phyloP scores from a whole-genome alignment of 2,888 invertebrate species.

The Abrostola tripartita region DNA sequence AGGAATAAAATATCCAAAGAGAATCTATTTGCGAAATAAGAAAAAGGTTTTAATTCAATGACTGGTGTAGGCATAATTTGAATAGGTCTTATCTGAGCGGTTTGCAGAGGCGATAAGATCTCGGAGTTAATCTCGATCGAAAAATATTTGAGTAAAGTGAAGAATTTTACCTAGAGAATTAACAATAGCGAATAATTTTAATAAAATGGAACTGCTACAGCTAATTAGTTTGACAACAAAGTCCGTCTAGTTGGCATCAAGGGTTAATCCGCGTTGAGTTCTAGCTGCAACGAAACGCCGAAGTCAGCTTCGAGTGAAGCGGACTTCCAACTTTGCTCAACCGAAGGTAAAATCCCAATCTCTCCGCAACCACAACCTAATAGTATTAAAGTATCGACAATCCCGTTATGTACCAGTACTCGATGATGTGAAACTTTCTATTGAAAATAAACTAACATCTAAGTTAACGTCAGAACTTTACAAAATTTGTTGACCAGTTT shows the following conservation, averaged over 20 bases:
- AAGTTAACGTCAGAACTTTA: constrained; percentile 39
- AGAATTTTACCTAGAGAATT: constrained; percentile 28
- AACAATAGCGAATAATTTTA: constrained; percentile 45
- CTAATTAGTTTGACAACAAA: constrained; percentile 66
- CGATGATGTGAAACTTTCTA: constrained; percentile 42
- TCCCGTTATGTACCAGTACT: constrained; percentile 56
- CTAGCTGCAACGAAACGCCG: constrained; percentile 60
- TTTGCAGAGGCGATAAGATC: constrained; percentile 49
- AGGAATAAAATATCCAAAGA: constrained; percentile 48
- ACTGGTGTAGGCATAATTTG: constrained; percentile 51
- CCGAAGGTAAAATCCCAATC: constrained; percentile 67
- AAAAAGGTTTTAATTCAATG: constrained; percentile 53
- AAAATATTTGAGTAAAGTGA: constrained; percentile 36
- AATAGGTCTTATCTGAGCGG: constrained; percentile 50
- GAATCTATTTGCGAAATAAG: constrained; percentile 44
- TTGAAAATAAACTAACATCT: constrained; percentile 33
- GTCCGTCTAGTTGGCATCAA: constrained; percentile 59
- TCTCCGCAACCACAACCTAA: constrained; percentile 64
- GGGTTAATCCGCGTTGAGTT: constrained; percentile 67
- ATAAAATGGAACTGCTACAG: constrained; percentile 28
- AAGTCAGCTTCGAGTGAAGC: constrained; percentile 49
- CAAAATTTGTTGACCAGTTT: constrained; percentile 5
- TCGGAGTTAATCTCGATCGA: constrained; percentile 37
- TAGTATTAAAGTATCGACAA: constrained; percentile 66
- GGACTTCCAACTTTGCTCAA: constrained; percentile 65